Evolutionary conservation across 2,888 invertebrate species (phyloP).

Genomic region (Clistopyga incitator): DNA sequence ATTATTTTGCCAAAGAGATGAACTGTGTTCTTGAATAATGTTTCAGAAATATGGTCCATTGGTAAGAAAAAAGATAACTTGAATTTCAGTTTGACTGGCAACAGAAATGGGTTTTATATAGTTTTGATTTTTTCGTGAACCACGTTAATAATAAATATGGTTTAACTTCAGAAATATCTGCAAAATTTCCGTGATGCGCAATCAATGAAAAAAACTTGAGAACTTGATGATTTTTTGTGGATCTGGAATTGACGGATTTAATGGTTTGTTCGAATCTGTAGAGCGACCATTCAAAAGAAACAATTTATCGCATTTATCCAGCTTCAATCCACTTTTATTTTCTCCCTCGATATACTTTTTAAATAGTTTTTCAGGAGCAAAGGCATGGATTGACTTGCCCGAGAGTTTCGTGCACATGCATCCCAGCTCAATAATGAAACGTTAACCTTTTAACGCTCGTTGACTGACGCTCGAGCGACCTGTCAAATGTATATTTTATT

Average conservation of each 20-base stretch:
- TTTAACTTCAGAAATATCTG: too few relatives aligned
- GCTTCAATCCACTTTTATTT: neutral
- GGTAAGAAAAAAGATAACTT: neutral
- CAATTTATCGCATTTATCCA: neutral
- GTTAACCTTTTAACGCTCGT: slow-evolving; percentile 51
- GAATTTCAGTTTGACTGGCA: too few relatives aligned
- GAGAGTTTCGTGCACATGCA: slow-evolving; percentile 2
- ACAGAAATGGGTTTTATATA: too few relatives aligned
- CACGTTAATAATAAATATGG: too few relatives aligned
- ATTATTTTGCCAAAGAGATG: neutral
- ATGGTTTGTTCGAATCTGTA: neutral
- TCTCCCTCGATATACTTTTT: neutral
- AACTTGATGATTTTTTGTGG: too few relatives aligned
- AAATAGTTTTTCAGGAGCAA: neutral
- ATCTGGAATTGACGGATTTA: neutral
- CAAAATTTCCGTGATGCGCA: too few relatives aligned
- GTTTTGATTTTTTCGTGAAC: too few relatives aligned
- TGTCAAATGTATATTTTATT: slow-evolving; percentile 61
- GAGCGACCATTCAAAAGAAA: neutral
- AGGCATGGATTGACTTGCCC: slow-evolving; percentile 6
- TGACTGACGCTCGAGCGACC: slow-evolving; percentile 57
- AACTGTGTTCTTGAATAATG: neutral
- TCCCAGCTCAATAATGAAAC: slow-evolving; percentile 42
- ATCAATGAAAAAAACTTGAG: neutral
- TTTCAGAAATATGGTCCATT: neutral